These are phyloP conservation scores for Lithobius niger DNA, from an alignment of 1,140 invertebrate species.

Conservation along the genomic window DNA sequence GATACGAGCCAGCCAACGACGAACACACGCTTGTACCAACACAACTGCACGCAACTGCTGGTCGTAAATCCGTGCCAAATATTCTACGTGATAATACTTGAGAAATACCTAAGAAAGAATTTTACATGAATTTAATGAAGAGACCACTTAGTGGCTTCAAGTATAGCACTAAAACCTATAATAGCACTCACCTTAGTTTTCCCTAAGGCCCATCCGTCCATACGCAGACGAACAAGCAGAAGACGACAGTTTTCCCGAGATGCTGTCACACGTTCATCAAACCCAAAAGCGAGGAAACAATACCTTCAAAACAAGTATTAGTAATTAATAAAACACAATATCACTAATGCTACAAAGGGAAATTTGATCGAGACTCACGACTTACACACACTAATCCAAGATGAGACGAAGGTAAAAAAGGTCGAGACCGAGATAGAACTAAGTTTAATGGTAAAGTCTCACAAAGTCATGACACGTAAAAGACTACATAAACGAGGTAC, in stretches of 20 bases:
- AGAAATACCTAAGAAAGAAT: slow-evolving; percentile 50
- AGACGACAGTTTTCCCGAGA: slow-evolving; percentile 55
- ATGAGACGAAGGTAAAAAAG: too few species aligned
- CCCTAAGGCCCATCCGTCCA: slow-evolving; percentile 72
- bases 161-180: too few species aligned
- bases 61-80: slow-evolving; percentile 61
- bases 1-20: slow-evolving; percentile 53
- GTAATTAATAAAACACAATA: slow-evolving; percentile 1
- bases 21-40: slow-evolving; percentile 50
- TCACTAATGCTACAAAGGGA: too few species aligned
- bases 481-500: too few species aligned
- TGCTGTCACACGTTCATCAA: slow-evolving; percentile 51
- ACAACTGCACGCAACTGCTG: slow-evolving; percentile 53
- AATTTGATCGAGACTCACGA: too few species aligned
- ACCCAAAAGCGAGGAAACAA: slow-evolving; percentile 59
- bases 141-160: too few species aligned
- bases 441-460: too few species aligned
- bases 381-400: too few species aligned
- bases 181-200: slow-evolving; percentile 54
- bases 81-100: slow-evolving; percentile 74
- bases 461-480: too few species aligned
- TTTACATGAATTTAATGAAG: background rate
- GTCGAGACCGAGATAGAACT: too few species aligned
- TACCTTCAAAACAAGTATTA: slow-evolving; percentile 43
- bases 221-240: slow-evolving; percentile 52